Evolutionary conservation across 2,113 vertebrate species (phyloP), one percentile per base, ranked within the genome.

Genomic region (Neomonachus schauinslandi): DNA sequence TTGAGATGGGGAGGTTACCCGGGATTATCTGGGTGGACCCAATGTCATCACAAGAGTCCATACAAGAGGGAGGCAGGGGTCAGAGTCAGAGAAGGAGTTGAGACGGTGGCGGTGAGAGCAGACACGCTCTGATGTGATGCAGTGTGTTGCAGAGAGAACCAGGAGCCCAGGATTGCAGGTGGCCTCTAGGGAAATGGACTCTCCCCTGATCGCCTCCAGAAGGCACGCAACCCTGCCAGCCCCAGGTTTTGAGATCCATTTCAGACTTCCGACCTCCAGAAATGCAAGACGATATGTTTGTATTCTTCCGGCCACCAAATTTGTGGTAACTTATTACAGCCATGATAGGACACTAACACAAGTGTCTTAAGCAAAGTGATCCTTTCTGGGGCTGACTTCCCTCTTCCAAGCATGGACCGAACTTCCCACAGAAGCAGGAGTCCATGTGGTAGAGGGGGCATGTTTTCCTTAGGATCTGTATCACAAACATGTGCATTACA

Each of bases 171-270:
- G 46, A 9, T 26, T 4, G 9, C 14, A 21, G 71, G 49, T 9
- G 24, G 16, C n/a, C 42, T 91, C 81, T 1, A 26, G 22, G 53
- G 15, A 51, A 61, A 21, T 0, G 2, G 55, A 14, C 19, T 5
- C 39, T 69, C 3, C 53, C 21, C n/a, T 18, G 16, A 18, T 18
- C 46, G 15, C 72, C 10, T 2, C 61, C 18, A 13, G 28, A 59
- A 49, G 31, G 69, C 61, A 21, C 0, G 2, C 46, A 8, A 26
- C 26, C 26, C 39, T 16, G 10, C 72, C 2, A 1, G 19, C 3
- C 36, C 5, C 76, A 59, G 28, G 69, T 12, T 33, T 53, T 7
- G 42, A 57, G 22, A 46, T 3, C 33, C 49, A 15, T 36, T 36
- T 79, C 18, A 63, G 53, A 63, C 42, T 9, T 55, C 28, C 7